These are phyloP conservation scores for Ptycholaimellus sp. DNA, from an alignment of 2,888 invertebrate genomes.

Conservation along the genomic window DNA sequence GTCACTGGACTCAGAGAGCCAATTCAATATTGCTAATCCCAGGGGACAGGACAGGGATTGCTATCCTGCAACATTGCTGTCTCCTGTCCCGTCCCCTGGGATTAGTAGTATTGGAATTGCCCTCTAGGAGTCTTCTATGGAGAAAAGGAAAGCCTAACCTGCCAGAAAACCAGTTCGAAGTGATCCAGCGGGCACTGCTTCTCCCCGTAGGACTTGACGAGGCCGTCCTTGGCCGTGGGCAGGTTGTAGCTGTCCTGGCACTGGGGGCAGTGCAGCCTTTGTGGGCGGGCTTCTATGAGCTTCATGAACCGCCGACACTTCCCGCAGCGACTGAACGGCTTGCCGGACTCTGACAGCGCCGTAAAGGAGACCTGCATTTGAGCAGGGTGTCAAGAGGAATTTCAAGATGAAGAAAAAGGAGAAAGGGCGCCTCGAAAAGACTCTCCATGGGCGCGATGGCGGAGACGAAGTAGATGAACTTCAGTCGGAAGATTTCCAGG, in stretches of 20 bases:
- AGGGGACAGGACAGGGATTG: too few species aligned
- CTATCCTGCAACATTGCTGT: too few species aligned
- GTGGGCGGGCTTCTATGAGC: constrained; percentile 72
- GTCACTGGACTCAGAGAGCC: not conserved
- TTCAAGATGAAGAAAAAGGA: too few species aligned
- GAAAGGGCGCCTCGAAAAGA: constrained; percentile 74
- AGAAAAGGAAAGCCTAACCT: too few species aligned
- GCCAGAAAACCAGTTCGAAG: constrained; percentile 80
- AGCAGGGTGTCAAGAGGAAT: too few species aligned
- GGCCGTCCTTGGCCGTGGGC: constrained; percentile 40
- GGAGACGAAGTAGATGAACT: constrained; percentile 84
- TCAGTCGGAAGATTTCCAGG: constrained; percentile 68
- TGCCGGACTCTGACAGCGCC: constrained; percentile 73
- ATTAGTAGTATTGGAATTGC: too few species aligned
- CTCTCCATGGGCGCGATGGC: constrained; percentile 88
- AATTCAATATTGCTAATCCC: not conserved
- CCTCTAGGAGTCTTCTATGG: too few species aligned
- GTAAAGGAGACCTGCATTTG: constrained; percentile 52
- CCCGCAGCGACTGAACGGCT: constrained; percentile 49
- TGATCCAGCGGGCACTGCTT: constrained; percentile 88
- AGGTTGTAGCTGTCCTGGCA: constrained; percentile 81
- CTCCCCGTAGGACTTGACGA: constrained; percentile 37
- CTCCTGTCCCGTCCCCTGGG: too few species aligned
- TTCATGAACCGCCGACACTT: constrained; percentile 95
- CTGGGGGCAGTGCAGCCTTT: constrained; percentile 70